A percentile compares a stretch with the other conserved stretches of the same genome.
These are phyloP conservation scores for Celastrina argiolus DNA, from an alignment of 2,888 invertebrate species.

Conservation along the genomic window DNA sequence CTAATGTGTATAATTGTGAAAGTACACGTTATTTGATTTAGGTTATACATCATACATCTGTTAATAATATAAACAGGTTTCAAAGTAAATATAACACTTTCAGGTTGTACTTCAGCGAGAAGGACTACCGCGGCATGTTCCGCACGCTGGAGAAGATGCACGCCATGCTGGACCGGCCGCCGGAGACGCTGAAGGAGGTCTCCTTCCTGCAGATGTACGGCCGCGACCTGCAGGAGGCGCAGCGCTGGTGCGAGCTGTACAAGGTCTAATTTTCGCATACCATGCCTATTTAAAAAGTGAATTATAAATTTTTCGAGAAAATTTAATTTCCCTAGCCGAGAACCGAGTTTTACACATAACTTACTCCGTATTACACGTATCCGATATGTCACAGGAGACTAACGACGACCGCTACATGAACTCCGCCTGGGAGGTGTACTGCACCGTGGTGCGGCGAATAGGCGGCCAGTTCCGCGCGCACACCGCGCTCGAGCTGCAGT, in stretches of 20 bases:
- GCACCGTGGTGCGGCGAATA: conserved; percentile 97
- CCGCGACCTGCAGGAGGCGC: conserved; percentile 94
- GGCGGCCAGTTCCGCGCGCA: conserved; percentile 93
- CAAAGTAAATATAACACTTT: conserved; percentile 19
- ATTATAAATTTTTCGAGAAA: too few relatives aligned
- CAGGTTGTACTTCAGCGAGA: conserved; percentile 97
- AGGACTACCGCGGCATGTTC: conserved; percentile 97
- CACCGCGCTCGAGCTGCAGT: conserved; percentile 92
- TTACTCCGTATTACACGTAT: too few relatives aligned
- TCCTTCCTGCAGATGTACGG: conserved; percentile 99
- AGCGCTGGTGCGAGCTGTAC: conserved; percentile 95
- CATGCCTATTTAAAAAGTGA: too few relatives aligned
- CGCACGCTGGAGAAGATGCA: conserved; percentile 96
- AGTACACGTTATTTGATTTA: too few relatives aligned
- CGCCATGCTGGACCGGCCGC: conserved; percentile 93
- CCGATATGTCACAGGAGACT: conserved; percentile 73
- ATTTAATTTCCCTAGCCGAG: too few relatives aligned
- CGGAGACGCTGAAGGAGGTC: conserved; percentile 97
- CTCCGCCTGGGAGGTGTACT: conserved; percentile 99
- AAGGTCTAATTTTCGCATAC: conserved; percentile 60
- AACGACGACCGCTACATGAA: conserved; percentile 93
- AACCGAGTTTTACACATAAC: too few relatives aligned
- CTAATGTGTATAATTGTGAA: too few relatives aligned
- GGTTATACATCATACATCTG: too few relatives aligned
- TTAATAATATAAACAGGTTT: too few relatives aligned